Percentiles rank a stretch among this genome's conserved stretches.
phyloP scores from a whole-genome alignment of 2,888 invertebrate genomes.

The Cosmia trapezina region DNA sequence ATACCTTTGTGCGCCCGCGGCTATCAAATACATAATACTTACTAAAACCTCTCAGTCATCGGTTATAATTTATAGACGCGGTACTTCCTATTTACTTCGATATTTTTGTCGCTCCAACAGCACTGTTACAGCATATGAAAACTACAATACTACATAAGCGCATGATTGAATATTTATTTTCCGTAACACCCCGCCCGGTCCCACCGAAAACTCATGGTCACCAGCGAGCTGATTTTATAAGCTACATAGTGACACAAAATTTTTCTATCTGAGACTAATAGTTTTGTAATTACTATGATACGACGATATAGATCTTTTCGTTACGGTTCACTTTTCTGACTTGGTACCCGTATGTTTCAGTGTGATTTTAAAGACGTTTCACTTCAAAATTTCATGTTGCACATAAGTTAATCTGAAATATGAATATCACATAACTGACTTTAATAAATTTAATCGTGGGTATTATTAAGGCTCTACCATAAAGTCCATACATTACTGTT shows the following conservation, averaged over 20 bases:
- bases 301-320: too few relatives aligned
- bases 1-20: conserved; percentile 51
- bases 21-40: conserved; percentile 39
- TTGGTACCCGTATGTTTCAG: too few relatives aligned
- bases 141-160: background rate
- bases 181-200: background rate
- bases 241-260: too few relatives aligned
- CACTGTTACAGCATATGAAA: conserved; percentile 10
- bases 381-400: background rate
- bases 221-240: too few relatives aligned
- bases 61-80: conserved; percentile 66
- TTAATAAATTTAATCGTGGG: conserved; percentile 22
- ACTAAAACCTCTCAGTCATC: conserved; percentile 63
- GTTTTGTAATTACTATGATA: too few relatives aligned
- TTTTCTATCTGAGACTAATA: too few relatives aligned
- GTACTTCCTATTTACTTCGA: conserved; percentile 66
- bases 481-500: conserved; percentile 43
- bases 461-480: conserved; percentile 32
- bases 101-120: conserved; percentile 49
- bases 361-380: too few relatives aligned
- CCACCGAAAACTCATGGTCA: too few relatives aligned
- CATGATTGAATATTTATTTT: background rate
- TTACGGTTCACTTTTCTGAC: too few relatives aligned
- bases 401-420: conserved; percentile 8
- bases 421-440: conserved; percentile 19